A percentile compares a stretch with the other conserved stretches of the same genome.
phyloP scores from a whole-genome alignment of 2,888 invertebrate species.

The Hipparchia semele region DNA sequence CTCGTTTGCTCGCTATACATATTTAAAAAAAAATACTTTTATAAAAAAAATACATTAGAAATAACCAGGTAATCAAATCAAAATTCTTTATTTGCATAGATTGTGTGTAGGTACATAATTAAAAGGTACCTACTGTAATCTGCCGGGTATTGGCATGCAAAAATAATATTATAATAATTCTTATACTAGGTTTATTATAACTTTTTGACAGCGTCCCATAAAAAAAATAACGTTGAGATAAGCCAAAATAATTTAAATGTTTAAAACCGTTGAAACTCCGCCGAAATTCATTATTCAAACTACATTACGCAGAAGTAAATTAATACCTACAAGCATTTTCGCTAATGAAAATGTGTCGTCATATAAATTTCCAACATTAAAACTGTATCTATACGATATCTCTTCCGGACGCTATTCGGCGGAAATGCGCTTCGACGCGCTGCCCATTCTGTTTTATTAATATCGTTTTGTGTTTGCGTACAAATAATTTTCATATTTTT shows the following conservation, averaged over 20 bases:
- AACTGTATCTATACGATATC: slow-evolving; percentile 7
- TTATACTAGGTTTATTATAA: too few relatives aligned
- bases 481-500: neutral
- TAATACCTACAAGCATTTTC: slow-evolving; percentile 3
- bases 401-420: neutral
- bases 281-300: slow-evolving; percentile 15
- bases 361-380: slow-evolving; percentile 10
- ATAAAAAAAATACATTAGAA: too few relatives aligned
- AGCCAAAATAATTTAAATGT: neutral
- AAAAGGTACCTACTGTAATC: too few relatives aligned
- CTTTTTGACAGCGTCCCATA: neutral
- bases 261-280: neutral
- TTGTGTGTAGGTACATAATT: too few relatives aligned
- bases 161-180: too few relatives aligned
- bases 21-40: too few relatives aligned
- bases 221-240: neutral
- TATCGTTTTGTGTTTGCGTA: neutral
- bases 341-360: slow-evolving; percentile 17
- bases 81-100: too few relatives aligned
- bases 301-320: slow-evolving; percentile 12
- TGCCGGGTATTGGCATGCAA: too few relatives aligned
- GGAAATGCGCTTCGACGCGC: slow-evolving; percentile 10
- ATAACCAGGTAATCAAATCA: too few relatives aligned
- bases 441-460: neutral
- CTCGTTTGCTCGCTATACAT: too few relatives aligned